Conservation (phyloP, 1,140 invertebrate genomes). For the Drosophila truncata region DNA sequence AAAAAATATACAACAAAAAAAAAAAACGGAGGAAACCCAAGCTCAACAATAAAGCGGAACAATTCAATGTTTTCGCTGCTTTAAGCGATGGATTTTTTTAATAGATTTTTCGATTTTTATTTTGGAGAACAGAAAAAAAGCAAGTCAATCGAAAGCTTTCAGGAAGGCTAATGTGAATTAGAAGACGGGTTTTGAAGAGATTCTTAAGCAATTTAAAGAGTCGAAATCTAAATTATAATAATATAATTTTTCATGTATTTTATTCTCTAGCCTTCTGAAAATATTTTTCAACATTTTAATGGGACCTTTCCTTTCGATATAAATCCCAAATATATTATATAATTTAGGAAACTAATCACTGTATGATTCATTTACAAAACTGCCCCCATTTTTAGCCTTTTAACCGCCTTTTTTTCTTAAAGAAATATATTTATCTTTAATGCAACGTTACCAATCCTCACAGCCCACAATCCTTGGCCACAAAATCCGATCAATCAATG, state of each 20-base stretch:
- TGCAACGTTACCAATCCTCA: slow-evolving; percentile 6
- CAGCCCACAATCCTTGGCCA: slow-evolving; percentile 28
- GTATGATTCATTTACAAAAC: background rate
- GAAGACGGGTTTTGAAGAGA: background rate
- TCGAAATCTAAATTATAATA: too few species aligned
- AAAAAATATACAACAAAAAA: slow-evolving; percentile 7
- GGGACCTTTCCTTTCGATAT: background rate
- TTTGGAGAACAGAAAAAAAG: background rate
- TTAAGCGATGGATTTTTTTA: slow-evolving; percentile 41
- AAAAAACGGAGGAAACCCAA: slow-evolving; percentile 20
- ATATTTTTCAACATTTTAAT: too few species aligned
- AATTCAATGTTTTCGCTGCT: slow-evolving; percentile 75
- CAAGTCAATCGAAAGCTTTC: slow-evolving; percentile 15
- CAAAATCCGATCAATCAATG: slow-evolving; percentile 75
- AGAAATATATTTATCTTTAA: background rate
- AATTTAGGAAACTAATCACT: background rate
- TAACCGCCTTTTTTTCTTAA: background rate
- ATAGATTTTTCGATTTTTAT: slow-evolving; percentile 8
- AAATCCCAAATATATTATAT: background rate
- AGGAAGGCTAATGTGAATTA: background rate
- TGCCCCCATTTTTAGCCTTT: background rate
- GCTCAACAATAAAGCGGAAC: slow-evolving; percentile 54
- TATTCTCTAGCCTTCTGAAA: too few species aligned
- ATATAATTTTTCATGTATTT: too few species aligned
- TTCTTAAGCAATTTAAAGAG: background rate